Percentiles rank a stretch among this genome's conserved stretches.
These are phyloP conservation scores for Antedon mediterranea DNA, from an alignment of 53 echinoderm and acorn worm genomes.

Conservation along the genomic window DNA sequence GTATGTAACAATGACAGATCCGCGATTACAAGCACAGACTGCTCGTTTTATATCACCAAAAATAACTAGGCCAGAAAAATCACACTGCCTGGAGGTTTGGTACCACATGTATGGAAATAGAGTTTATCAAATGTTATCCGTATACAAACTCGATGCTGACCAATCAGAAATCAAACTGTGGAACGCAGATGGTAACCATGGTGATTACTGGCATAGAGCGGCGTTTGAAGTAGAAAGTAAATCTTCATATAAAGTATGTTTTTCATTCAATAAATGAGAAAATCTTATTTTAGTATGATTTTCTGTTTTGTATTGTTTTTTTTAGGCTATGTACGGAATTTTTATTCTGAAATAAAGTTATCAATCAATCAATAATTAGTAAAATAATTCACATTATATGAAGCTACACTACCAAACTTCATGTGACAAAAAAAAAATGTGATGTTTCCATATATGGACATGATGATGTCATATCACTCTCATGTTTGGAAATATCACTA, in stretches of 20 bases:
- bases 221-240: slow-evolving; percentile 29
- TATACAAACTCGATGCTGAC: slow-evolving; percentile 42
- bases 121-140: slow-evolving; percentile 36
- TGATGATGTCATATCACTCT: no score
- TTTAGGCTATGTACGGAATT: no score
- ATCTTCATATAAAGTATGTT: slow-evolving; percentile 24
- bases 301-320: no score
- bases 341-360: no score
- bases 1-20: slow-evolving; percentile 25
- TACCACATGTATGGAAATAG: slow-evolving; percentile 75
- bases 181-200: slow-evolving; percentile 35
- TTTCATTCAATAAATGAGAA: no score
- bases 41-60: slow-evolving; percentile 49
- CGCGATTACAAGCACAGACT: background rate
- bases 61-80: background rate
- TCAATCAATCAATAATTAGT: no score
- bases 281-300: no score
- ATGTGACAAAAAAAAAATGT: no score
- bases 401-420: no score
- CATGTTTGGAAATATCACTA: no score
- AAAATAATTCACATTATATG: no score
- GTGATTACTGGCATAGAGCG: slow-evolving; percentile 62
- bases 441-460: no score
- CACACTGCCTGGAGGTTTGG: slow-evolving; percentile 71
- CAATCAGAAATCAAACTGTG: slow-evolving; percentile 4